phyloP scores from a whole-genome alignment of 2,888 invertebrate species.

The Lasioglossum marginatum region DNA sequence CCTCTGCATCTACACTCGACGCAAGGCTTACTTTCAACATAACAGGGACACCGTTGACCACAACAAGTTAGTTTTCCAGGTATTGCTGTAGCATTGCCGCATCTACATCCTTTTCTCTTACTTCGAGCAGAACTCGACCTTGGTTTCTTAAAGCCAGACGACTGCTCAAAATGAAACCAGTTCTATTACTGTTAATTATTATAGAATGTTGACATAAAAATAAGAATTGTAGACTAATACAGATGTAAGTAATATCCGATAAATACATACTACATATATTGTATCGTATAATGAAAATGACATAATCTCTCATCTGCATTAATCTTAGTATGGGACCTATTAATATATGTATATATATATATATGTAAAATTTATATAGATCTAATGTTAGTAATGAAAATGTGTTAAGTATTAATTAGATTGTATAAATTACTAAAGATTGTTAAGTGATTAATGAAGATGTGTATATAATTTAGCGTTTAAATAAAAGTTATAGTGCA shows the following conservation, averaged over 20 bases:
- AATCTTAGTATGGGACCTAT: slow-evolving; percentile 68
- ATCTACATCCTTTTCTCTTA: slow-evolving; percentile 92
- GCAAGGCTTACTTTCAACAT: slow-evolving; percentile 95
- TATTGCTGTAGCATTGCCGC: slow-evolving; percentile 95
- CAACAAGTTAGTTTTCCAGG: slow-evolving; percentile 97
- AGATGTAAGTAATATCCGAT: slow-evolving; percentile 43
- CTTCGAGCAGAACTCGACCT: slow-evolving; percentile 82
- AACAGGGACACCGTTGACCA: slow-evolving; percentile 97
- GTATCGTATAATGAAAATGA: slow-evolving; percentile 8
- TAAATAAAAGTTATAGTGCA: slow-evolving; percentile 62
- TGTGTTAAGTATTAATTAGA: slow-evolving; percentile 58
- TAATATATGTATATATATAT: slow-evolving; percentile 35
- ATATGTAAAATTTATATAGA: slow-evolving; percentile 49
- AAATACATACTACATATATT: slow-evolving; percentile 16
- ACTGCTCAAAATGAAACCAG: slow-evolving; percentile 67
- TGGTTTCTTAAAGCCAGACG: slow-evolving; percentile 86
- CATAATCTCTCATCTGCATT: slow-evolving; percentile 60
- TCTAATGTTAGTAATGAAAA: slow-evolving; percentile 64
- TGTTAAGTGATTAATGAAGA: slow-evolving; percentile 65
- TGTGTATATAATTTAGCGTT: slow-evolving; percentile 54
- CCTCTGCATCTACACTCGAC: slow-evolving; percentile 96
- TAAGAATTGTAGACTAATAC: slow-evolving; percentile 65
- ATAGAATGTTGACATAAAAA: slow-evolving; percentile 30
- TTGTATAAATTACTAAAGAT: slow-evolving; percentile 38
- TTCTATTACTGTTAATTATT: slow-evolving; percentile 40